A percentile compares a stretch with the other conserved stretches of the same genome.
Evolutionary conservation across 2,888 invertebrate species (phyloP).

Genomic region (Craniophora ligustri): DNA sequence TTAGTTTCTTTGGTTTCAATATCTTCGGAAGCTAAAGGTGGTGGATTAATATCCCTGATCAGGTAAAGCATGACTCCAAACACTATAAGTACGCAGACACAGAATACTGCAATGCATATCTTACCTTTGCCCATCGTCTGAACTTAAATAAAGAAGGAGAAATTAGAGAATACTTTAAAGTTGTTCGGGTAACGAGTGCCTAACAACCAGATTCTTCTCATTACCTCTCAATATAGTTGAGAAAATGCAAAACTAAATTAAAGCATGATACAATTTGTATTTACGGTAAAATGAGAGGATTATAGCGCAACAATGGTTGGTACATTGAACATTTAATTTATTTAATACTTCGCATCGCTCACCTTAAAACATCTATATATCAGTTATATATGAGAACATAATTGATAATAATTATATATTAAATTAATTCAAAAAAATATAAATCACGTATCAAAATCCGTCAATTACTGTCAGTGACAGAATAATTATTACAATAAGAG

Average conservation of each 20-base stretch:
- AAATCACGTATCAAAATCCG: slow-evolving; percentile 7
- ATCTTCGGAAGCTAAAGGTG: slow-evolving; percentile 4
- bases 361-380: neutral
- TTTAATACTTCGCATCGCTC: neutral
- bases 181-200: no score
- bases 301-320: no score
- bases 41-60: slow-evolving; percentile 66
- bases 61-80: slow-evolving; percentile 60
- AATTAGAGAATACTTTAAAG: neutral
- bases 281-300: no score
- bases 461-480: slow-evolving; percentile 14
- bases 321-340: no score
- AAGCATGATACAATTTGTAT: no score
- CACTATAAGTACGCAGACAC: slow-evolving; percentile 46
- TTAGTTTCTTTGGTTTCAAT: neutral
- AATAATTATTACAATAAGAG: no score
- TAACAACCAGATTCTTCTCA: no score
- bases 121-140: slow-evolving; percentile 35
- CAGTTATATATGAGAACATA: neutral
- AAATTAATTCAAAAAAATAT: neutral
- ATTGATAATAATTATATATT: neutral
- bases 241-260: no score
- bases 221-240: no score
- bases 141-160: neutral
- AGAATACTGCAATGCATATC: slow-evolving; percentile 41